These are phyloP conservation scores for Lytechinus pictus DNA, from an alignment of 35 echinoderm and acorn worm species.

Conservation along the genomic window DNA sequence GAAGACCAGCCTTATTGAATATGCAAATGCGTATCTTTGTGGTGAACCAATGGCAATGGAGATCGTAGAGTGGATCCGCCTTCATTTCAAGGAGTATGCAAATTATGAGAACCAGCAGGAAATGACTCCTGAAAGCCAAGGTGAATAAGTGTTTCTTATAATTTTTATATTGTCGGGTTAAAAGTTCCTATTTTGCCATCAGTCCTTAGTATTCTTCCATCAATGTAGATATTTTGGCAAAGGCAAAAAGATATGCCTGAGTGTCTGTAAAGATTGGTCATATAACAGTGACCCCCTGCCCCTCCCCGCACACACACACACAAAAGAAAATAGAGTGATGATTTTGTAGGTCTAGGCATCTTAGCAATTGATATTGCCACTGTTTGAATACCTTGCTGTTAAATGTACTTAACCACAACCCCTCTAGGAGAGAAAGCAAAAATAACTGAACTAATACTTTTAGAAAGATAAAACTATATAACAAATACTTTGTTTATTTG, in stretches of 20 bases:
- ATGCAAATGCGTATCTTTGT: conserved; percentile 29
- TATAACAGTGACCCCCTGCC: too few relatives aligned
- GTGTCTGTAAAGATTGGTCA: too few relatives aligned
- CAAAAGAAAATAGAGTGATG: too few relatives aligned
- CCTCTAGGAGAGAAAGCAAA: too few relatives aligned
- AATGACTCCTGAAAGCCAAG: neutral
- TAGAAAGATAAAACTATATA: neutral
- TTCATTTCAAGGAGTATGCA: neutral
- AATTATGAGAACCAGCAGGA: neutral
- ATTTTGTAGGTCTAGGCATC: too few relatives aligned
- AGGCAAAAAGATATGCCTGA: too few relatives aligned
- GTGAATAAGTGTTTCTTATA: neutral
- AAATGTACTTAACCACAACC: too few relatives aligned
- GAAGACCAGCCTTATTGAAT: conserved; percentile 18
- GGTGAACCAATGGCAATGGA: conserved; percentile 57
- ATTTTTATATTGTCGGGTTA: neutral
- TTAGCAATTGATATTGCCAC: too few relatives aligned
- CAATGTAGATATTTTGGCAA: neutral
- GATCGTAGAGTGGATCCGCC: conserved; percentile 39
- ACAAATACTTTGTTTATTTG: too few relatives aligned
- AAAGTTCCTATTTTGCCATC: neutral
- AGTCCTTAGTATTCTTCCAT: too few relatives aligned
- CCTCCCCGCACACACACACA: too few relatives aligned
- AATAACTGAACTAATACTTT: neutral
- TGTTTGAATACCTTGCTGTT: too few relatives aligned